Base-by-base conservation (phyloP, 2,113 vertebrate genomes). In the Microcebus lehilahytsara region DNA sequence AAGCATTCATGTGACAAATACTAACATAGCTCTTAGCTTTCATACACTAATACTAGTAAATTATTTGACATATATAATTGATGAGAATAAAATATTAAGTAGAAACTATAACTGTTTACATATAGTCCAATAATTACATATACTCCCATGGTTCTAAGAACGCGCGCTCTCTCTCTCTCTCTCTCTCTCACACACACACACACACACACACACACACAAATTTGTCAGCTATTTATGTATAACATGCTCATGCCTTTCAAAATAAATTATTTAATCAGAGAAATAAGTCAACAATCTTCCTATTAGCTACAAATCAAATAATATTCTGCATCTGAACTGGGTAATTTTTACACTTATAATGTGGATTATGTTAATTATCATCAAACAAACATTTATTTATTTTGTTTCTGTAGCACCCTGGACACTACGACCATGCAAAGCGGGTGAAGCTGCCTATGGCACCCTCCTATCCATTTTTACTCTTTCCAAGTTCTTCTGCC, bases 1-100 rank as follows among this genome's bases (percentile, higher is more conserved):
- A 95, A 87, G 9, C 67, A 89, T 85, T 69, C 27, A 27, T 58
- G 23, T 74, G 69, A 40, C 53, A 96, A 85, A 93, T 42, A 94
- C 23, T 77, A 74, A 60, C 23, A 80, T 6, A 88, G 20, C 30
- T 74, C 69, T 91, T 49, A 67, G 32, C 17, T 93, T n/a, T n/a
- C 64, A 84, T 32, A 84, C 5, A 37, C 46, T 74, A 89, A 86
- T 95, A 91, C 56, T 58, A 66, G 11, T 30, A 77, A 93, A 53
- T 89, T 75, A 93, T 32, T 56, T 91, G 74, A 77, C 8, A 72
- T 37, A n/a, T 25, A 40, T n/a, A 93, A 88, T 0, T 72, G 58
- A 85, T 16, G 3, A 60, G 67, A 89, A 90, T 42, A 16, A 85
- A 91, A 94, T 77, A 88, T 16, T 84, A 93, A 85, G 14, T 78